Evolutionary conservation across 2,113 vertebrate species (phyloP).

Genomic region (Synchiropus splendidus): DNA sequence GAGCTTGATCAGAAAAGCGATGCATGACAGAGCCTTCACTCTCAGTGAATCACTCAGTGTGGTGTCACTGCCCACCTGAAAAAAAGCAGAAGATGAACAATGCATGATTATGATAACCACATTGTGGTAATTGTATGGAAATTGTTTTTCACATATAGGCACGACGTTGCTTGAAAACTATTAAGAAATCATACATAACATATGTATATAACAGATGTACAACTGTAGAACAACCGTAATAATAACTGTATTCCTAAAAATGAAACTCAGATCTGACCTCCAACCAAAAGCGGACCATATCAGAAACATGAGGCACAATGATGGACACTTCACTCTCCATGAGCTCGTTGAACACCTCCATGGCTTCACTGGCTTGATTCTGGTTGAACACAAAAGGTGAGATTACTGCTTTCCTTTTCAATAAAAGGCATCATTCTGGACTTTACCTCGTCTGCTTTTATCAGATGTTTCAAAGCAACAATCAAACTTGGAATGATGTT

Average conservation of each 20-base stretch:
- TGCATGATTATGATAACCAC: neutral
- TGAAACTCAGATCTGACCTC: constrained; percentile 53
- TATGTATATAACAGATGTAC: too few relatives aligned
- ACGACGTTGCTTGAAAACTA: too few relatives aligned
- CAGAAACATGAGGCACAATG: constrained; percentile 69
- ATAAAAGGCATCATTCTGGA: neutral
- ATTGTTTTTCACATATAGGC: too few relatives aligned
- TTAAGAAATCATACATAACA: too few relatives aligned
- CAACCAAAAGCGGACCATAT: constrained; percentile 74
- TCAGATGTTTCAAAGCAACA: constrained; percentile 67
- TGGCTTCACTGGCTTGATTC: constrained; percentile 75
- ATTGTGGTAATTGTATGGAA: too few relatives aligned
- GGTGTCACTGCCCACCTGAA: constrained; percentile 68
- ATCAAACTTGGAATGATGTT: constrained; percentile 72
- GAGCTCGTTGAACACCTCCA: constrained; percentile 83
- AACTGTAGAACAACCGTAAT: neutral
- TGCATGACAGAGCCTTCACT: constrained; percentile 74
- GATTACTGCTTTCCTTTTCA: neutral
- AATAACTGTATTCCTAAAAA: too few relatives aligned
- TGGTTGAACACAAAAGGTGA: constrained; percentile 31
- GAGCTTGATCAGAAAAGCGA: constrained; percentile 75
- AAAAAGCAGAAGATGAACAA: constrained; percentile 5
- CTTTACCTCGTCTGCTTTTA: constrained; percentile 72
- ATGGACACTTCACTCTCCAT: constrained; percentile 79
- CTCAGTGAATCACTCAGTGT: constrained; percentile 67